Evolutionary conservation across 2,888 invertebrate species (phyloP).

Genomic region (Selenia dentaria): DNA sequence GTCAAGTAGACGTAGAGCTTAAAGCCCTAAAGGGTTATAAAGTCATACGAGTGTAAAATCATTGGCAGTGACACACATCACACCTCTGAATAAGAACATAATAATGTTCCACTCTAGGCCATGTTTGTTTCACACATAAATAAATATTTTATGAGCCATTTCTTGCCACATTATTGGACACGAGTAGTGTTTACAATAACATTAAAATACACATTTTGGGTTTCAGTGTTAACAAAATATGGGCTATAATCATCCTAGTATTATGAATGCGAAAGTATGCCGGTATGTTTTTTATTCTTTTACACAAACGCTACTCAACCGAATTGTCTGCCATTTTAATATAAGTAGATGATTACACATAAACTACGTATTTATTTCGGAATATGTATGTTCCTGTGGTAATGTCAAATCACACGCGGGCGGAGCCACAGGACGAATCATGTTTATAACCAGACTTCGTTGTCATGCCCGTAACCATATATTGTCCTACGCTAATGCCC

Average conservation of each 20-base stretch:
- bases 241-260: neutral
- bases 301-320: too few species aligned
- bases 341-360: too few species aligned
- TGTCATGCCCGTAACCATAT: too few species aligned
- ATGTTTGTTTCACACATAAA: conserved; percentile 59
- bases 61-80: conserved; percentile 73
- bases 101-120: conserved; percentile 56
- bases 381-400: too few species aligned
- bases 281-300: too few species aligned
- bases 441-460: too few species aligned
- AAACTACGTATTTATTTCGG: too few species aligned
- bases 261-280: too few species aligned
- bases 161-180: conserved; percentile 35
- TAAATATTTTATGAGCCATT: conserved; percentile 55
- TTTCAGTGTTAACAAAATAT: neutral
- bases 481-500: too few species aligned
- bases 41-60: conserved; percentile 64
- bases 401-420: too few species aligned
- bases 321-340: too few species aligned
- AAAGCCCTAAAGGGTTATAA: conserved; percentile 54
- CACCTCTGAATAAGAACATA: conserved; percentile 59
- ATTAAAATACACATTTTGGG: conserved; percentile 11
- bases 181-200: conserved; percentile 10
- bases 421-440: too few species aligned
- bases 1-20: conserved; percentile 50